These are phyloP conservation scores for Caenorhabditis parvicauda DNA, from an alignment of 2,888 invertebrate genomes.

Conservation along the genomic window DNA sequence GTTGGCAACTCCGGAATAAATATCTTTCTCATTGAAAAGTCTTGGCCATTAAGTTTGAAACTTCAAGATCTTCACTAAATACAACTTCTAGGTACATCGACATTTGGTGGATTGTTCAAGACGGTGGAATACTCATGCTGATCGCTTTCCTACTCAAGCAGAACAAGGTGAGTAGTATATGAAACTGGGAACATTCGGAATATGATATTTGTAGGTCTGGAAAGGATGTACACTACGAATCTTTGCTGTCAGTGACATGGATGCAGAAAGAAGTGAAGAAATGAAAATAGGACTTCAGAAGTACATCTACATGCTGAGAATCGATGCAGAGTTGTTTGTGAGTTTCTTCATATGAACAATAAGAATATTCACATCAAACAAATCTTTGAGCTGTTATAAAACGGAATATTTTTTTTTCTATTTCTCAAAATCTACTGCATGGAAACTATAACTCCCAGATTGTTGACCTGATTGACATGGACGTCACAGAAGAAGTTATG, in stretches of 20 bases:
- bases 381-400: too few species aligned
- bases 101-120: conserved; percentile 96
- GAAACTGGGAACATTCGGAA: not conserved
- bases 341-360: conserved; percentile 12
- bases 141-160: conserved; percentile 74
- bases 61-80: not conserved
- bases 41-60: not conserved
- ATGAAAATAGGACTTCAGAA: conserved; percentile 98
- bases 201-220: conserved; percentile 70
- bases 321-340: conserved; percentile 78
- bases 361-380: not conserved
- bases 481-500: conserved; percentile 96
- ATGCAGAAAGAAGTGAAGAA: conserved; percentile 67
- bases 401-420: not conserved
- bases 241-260: conserved; percentile 97
- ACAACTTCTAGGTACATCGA: conserved; percentile 78
- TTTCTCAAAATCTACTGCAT: not conserved
- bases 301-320: conserved; percentile 91
- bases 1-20: too few species aligned
- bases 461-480: conserved; percentile 79
- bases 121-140: conserved; percentile 95
- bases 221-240: conserved; percentile 96
- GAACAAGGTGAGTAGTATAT: conserved; percentile 78
- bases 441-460: conserved; percentile 20
- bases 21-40: not conserved